Base-by-base conservation (phyloP, 2,888 invertebrate genomes). In the Allacma fusca region DNA sequence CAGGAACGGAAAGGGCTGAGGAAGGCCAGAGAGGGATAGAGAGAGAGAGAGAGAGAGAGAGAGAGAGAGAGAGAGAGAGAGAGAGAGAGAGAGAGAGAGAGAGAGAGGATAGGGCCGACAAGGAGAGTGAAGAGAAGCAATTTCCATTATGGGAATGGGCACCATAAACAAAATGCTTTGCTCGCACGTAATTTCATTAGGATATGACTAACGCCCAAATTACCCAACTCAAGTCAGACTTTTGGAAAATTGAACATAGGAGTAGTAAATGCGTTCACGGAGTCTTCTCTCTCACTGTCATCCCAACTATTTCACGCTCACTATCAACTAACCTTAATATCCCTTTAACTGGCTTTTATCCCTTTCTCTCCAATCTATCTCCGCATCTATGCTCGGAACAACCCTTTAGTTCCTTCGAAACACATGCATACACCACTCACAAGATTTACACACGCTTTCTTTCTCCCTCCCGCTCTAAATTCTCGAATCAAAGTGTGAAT, bases 151-250 rank as follows among this genome's bases (percentile, higher is more conserved):
- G 75, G 67, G 74, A 80, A 80, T 80, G 80, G 75, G 68, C 34
- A 78, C 70, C 80, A 80, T 80, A 80, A 80, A 78, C 80, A 78
- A 79, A 78, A 78, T 78, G 72, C 80, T 78, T 76, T 74, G 70
- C 78, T 76, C 73, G 73, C 77, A 76, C 75, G 76, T 79, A 79
- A 79, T 79, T 79, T 79, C 78, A 79, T 79, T 79, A 79, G 79
- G 78, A 79, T 79, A 79, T 79, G 79, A 79, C 77, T 75, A 79
- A 79, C 77, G 76, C 77, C 77, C 73, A 71, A 77, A 79, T 77
- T 77, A 75, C 75, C 75, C 68, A 68, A 75, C 75, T 75, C 75
- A 70, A 77, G 75, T 79, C 74, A 70, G 71, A 78, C 77, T 78
- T 78, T 78, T 78, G 73, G 78, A 68, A 75, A 78, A 71, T 71